Evolutionary conservation across 2,888 invertebrate species (phyloP), one percentile per base, ranked within the genome.

Genomic region (Drosophila nr. perissopoda): DNA sequence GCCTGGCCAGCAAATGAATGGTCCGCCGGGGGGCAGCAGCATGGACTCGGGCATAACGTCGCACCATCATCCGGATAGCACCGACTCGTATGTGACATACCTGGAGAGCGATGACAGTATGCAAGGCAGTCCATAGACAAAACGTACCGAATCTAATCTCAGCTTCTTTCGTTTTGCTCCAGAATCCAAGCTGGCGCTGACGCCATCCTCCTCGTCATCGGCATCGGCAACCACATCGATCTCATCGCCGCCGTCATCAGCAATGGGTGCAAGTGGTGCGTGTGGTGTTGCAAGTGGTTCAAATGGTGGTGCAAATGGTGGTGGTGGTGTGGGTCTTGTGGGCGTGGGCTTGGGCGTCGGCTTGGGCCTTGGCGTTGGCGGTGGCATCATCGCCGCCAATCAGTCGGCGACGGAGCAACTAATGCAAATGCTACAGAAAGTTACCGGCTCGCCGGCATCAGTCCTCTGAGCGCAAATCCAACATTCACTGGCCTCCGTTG

Each of bases 51-150:
- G 93, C 65, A 92, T 92, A 38, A 94, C 94, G 86, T 92, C 92
- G 68, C 95, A 95, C 90, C 95, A 95, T 82, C 97, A 97, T 93
- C 96, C 96, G 27, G 96, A 96, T 93, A 96, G 96, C 90, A 96
- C 96, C 64, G 93, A 98, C 94, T 97, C 97, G 93, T 98, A 97
- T 94, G 98, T 98, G 80, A 98, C 98, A 72, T 98, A 97, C 94
- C 95, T 98, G 88, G 98, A 98, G 93, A 97, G 97, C 93, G 98
- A 98, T 94, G 96, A 96, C 92, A 96, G 96, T 92, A 94, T 96
- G 85, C 95, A 96, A 58, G 95, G 96, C 82, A 96, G 96, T 89
- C 96, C 96, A 94, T 96, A 96, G 92, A 92, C 90, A 68, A 89
- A 86, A 90, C 92, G 92, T 79, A 92, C 91, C 91, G 92, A 90